phyloP scores from a whole-genome alignment of 2,888 invertebrate species.

The Psococerastis gibbosa region DNA sequence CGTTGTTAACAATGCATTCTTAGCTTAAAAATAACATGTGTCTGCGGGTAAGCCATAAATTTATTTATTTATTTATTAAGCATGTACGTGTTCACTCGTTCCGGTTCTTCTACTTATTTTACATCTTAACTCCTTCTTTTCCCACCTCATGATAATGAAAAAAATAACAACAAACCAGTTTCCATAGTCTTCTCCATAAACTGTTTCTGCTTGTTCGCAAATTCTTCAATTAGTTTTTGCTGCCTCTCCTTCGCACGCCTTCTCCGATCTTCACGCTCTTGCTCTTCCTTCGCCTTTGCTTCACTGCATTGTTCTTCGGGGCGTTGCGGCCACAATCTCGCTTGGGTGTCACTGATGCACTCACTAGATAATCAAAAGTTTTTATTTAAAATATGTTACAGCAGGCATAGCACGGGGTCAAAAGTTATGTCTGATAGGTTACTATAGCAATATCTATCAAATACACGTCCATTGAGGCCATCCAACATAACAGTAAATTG shows the following conservation, averaged over 20 bases:
- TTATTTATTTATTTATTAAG: too few relatives aligned
- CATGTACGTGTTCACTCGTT: too few relatives aligned
- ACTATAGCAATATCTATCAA: too few relatives aligned
- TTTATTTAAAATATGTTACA: too few relatives aligned
- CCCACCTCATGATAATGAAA: neutral
- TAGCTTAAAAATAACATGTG: too few relatives aligned
- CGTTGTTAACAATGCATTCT: neutral
- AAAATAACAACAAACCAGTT: conserved; percentile 26
- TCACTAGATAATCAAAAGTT: conserved; percentile 27
- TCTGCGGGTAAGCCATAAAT: too few relatives aligned
- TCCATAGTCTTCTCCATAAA: conserved; percentile 69
- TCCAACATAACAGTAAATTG: too few relatives aligned
- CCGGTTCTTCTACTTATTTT: too few relatives aligned
- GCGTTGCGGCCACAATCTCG: conserved; percentile 61
- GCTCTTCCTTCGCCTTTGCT: conserved; percentile 35
- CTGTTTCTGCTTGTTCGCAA: conserved; percentile 74
- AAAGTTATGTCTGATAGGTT: too few relatives aligned
- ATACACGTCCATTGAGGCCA: too few relatives aligned
- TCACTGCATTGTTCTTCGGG: conserved; percentile 53
- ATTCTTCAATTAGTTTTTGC: conserved; percentile 81
- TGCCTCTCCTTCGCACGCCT: conserved; percentile 74
- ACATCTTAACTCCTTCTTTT: too few relatives aligned
- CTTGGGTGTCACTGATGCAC: conserved; percentile 48
- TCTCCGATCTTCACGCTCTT: conserved; percentile 67
- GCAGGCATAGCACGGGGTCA: too few relatives aligned